Evolutionary conservation across 2,113 vertebrate genomes (phyloP).

Genomic region (Pteruthius melanotis): DNA sequence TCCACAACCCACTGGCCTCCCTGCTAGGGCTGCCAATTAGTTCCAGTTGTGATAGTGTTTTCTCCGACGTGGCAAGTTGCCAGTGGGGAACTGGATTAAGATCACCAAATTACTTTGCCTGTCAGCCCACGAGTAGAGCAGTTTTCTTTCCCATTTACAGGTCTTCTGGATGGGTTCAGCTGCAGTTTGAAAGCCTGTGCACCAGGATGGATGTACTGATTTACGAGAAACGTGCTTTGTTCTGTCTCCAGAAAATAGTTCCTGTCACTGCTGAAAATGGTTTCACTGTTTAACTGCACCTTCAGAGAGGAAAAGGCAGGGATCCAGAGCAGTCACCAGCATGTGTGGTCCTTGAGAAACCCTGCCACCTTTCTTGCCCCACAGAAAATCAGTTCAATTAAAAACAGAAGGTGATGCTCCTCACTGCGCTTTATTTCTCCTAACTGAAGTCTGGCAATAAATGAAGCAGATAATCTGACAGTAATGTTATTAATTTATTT

Average conservation of each 20-base stretch:
- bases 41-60: background rate
- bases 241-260: background rate
- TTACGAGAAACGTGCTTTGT: background rate
- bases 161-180: background rate
- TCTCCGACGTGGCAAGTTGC: background rate
- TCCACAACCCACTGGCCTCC: background rate
- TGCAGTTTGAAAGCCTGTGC: background rate
- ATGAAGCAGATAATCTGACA: background rate
- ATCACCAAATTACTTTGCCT: background rate
- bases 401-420: background rate
- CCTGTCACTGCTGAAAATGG: background rate
- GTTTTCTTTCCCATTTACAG: background rate
- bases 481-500: background rate
- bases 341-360: background rate
- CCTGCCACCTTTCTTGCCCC: background rate
- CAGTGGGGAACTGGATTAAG: background rate
- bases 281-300: background rate
- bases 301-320: background rate
- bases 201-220: background rate
- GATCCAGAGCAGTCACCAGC: background rate
- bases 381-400: background rate
- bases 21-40: constrained; percentile 3
- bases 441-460: background rate
- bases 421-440: background rate
- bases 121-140: background rate